phyloP scores from a whole-genome alignment of 2,888 invertebrate species.

The Hedychridium roseum region DNA sequence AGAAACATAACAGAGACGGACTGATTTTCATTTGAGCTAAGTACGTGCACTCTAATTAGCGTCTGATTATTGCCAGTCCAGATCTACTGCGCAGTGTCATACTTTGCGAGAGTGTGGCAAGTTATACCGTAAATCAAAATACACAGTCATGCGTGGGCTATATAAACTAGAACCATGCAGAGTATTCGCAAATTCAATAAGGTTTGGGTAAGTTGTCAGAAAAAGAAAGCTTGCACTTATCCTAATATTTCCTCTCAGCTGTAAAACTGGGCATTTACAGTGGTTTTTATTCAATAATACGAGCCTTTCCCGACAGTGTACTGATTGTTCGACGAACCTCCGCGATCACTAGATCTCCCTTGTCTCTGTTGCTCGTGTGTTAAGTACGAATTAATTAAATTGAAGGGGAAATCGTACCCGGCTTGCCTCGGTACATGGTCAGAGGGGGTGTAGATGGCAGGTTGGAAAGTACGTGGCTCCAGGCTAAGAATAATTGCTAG shows the following conservation, averaged over 20 bases:
- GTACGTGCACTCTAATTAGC: slow-evolving; percentile 9
- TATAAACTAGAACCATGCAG: slow-evolving; percentile 41
- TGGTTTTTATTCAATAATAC: no score
- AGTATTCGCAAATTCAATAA: slow-evolving; percentile 23
- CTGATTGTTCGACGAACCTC: no score
- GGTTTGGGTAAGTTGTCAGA: slow-evolving; percentile 37
- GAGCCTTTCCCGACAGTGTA: no score
- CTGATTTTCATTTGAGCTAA: neutral
- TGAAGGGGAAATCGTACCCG: slow-evolving; percentile 56
- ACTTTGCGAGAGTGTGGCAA: neutral
- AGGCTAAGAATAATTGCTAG: slow-evolving; percentile 58
- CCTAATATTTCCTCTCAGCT: no score
- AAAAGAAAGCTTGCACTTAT: slow-evolving; percentile 57
- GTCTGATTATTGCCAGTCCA: slow-evolving; percentile 1
- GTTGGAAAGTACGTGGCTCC: slow-evolving; percentile 57
- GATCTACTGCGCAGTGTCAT: slow-evolving; percentile 1
- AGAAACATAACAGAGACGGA: slow-evolving; percentile 14
- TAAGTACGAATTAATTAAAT: no score
- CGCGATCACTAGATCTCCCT: no score
- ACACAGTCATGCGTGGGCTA: slow-evolving; percentile 37
- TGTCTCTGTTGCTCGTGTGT: no score
- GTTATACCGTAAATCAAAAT: slow-evolving; percentile 15
- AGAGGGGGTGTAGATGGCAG: slow-evolving; percentile 55
- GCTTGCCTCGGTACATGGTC: slow-evolving; percentile 58
- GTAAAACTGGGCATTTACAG: no score